Evolutionary conservation across 2,113 vertebrate genomes (phyloP), one percentile per base, ranked within the genome.

Genomic region (Emydura subglobosa): DNA sequence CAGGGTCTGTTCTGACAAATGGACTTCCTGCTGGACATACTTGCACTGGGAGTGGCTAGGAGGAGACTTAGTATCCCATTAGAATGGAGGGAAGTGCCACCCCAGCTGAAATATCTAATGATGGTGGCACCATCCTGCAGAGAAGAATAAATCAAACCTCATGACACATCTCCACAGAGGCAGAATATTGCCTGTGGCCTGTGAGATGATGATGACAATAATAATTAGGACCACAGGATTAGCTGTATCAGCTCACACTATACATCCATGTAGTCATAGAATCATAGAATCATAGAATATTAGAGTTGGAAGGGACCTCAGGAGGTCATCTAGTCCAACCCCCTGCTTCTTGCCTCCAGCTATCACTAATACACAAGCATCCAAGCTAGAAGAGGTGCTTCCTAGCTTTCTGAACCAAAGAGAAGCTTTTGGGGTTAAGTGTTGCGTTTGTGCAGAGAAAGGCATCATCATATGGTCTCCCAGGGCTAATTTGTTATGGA

Each of bases 371-470:
- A 65, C 2, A 87, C 54, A 89, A 2, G 1, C 29, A 21, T 22
- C 79, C 7, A 76, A 34, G 39, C 0, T 0, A 79, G 7, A 31
- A 12, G 34, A 29, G 29, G 29, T 53, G 14, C 12, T 65, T 65
- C 87, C 68, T 42, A 82, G 50, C 42, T 88, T 68, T 49, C 83
- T 89, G 72, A 93, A 72, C 79, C 53, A 88, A 92, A 78, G 25
- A 47, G 42, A 78, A 59, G 29, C 1, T 72, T 53, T 90, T 74
- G 68, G 50, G 54, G 81, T 83, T 57, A 89, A 95, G 44, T 27
- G 42, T 65, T 11, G 6, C 6, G 1, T 50, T 25, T 87, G 54
- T 72, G 16, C 85, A 6, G n/a, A 29, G 76, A 51, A 34, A 84
- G 44, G 85, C 72, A 57, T 11, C 44, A 86, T 49, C 0, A 0